phyloP scores from a whole-genome alignment of 2,888 invertebrate genomes.

The Noctua pronuba region DNA sequence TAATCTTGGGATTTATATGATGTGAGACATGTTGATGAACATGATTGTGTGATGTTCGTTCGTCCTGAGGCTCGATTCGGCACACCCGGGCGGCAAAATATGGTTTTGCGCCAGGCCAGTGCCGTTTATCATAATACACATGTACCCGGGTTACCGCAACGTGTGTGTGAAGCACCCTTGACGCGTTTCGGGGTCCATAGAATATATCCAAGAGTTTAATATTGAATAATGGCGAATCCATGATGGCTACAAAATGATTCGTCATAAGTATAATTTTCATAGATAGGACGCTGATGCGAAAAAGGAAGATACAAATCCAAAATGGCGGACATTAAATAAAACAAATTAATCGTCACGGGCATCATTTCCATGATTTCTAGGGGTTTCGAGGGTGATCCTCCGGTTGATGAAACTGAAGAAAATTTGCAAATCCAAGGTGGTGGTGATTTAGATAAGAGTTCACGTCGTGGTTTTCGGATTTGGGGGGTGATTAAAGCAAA shows the following conservation, averaged over 20 bases:
- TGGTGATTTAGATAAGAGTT: slow-evolving; percentile 29
- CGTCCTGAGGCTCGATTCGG: background rate
- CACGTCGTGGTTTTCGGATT: slow-evolving; percentile 18
- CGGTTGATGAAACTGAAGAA: slow-evolving; percentile 30
- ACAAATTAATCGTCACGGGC: slow-evolving; percentile 29
- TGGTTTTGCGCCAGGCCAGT: background rate
- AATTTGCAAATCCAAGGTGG: slow-evolving; percentile 29
- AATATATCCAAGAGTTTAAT: background rate
- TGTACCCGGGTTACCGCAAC: background rate
- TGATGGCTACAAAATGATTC: background rate
- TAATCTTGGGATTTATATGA: background rate
- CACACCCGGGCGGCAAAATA: background rate
- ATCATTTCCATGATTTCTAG: slow-evolving; percentile 41
- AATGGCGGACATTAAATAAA: background rate
- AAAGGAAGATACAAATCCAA: slow-evolving; percentile 6
- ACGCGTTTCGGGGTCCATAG: background rate
- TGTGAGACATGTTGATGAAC: background rate
- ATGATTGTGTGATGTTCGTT: background rate
- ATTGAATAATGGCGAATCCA: background rate
- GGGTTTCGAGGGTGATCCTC: slow-evolving; percentile 43
- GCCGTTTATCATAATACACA: background rate
- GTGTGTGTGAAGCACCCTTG: background rate
- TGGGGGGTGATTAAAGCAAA: slow-evolving; percentile 36
- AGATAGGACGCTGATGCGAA: background rate
- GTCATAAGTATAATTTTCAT: background rate